Base-by-base conservation (phyloP, 2,113 vertebrate genomes). In the Gallinago jamesoni region DNA sequence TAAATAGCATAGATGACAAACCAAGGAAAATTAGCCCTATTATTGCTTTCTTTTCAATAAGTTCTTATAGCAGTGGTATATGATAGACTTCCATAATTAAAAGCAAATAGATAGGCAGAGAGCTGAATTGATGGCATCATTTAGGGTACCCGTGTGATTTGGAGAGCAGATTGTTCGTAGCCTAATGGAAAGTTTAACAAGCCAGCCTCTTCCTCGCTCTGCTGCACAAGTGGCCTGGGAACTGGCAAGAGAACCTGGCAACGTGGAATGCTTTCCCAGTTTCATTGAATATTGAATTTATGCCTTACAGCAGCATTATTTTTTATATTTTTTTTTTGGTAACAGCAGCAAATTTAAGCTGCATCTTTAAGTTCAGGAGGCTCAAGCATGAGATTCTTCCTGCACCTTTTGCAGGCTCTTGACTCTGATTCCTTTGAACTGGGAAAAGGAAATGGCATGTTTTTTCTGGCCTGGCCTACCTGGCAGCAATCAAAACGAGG, bases 401-500 rank as follows among this genome's bases (percentile, higher is more conserved):
- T 88, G 31, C 70, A 85, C 47, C 67, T 97, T 95, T 74, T 91
- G 62, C 93, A 92, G 72, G 43, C 64, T 89, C 59, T 92, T 81
- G 67, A 68, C 56, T 94, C 33, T 9, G 55, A 88, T 87, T 91
- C 64, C 55, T 96, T 91, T 94, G 89, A 85, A 94, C 62, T 69
- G 66, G 73, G 84, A 87, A 84, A 68, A 95, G 90, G 87, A 96
- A 96, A 95, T 75, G 1, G 0, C 21, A 9, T 96, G 84, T 94
- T 96, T 43, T 96, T 96, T 93, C 93, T 97, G 95, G 96, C 87
- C 55, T 82, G 64, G 30, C 62, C 33, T 93, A 60, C 75, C 90
- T 97, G 93, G 83, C 93, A 91, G 50, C 66, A 82, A 72, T 59
- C 14, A 78, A 77, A 95, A 89, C 1, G 25, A 84, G 85, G 74